Percentiles rank a stretch among this genome's conserved stretches.
Conservation (phyloP, 53 echinoderm and acorn worm genomes). For the Crossaster papposus region DNA sequence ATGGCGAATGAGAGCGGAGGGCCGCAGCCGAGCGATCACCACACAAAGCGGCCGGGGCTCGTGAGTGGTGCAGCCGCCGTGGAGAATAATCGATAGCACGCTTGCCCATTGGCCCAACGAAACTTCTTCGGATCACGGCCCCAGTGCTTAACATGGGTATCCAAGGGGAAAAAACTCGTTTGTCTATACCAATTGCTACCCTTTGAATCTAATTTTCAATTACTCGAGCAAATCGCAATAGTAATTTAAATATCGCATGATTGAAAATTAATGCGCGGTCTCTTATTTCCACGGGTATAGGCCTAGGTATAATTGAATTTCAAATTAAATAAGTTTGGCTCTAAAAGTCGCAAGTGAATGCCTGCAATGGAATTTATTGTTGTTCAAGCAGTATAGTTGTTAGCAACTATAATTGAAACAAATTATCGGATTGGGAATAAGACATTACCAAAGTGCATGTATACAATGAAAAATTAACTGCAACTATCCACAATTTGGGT, state of each 20-base stretch:
- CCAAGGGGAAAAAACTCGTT: background rate
- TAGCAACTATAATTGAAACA: too few relatives aligned
- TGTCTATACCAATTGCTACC: background rate
- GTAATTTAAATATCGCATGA: background rate
- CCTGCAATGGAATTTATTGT: too few relatives aligned
- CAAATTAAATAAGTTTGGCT: too few relatives aligned
- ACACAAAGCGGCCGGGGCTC: background rate
- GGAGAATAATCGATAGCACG: conserved; percentile 14
- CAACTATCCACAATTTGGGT: too few relatives aligned
- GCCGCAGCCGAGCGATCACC: background rate
- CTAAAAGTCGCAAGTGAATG: too few relatives aligned
- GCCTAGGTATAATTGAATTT: too few relatives aligned
- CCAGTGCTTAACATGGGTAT: background rate
- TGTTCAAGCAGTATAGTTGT: too few relatives aligned
- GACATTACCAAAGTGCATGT: too few relatives aligned
- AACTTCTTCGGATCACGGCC: background rate
- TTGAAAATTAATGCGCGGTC: background rate
- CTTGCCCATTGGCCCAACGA: background rate
- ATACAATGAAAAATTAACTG: too few relatives aligned
- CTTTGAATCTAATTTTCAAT: background rate
- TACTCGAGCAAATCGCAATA: background rate
- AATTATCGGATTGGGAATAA: too few relatives aligned
- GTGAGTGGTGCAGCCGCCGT: conserved; percentile 6
- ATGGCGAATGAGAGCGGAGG: conserved; percentile 33
- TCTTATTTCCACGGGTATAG: background rate